Conservation (phyloP, 30 jellyfish, hydroid and myxozoan species). For the Phacellophora camtschatica region DNA sequence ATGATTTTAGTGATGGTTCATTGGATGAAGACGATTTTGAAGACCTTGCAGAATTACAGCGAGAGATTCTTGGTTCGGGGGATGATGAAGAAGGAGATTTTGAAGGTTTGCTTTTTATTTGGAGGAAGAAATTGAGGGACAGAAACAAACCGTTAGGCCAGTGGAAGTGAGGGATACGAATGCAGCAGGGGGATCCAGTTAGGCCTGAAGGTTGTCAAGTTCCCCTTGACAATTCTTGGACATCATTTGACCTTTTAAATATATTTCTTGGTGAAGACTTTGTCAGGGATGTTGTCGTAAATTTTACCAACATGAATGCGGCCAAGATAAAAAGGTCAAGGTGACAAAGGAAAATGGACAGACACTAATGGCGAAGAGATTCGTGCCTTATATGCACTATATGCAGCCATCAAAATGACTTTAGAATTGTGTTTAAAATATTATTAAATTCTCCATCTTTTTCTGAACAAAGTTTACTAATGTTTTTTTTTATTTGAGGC, state of each 20-base stretch:
- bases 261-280: neutral
- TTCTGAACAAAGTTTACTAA: too few relatives aligned
- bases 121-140: neutral
- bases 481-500: too few relatives aligned
- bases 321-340: neutral
- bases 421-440: too few relatives aligned
- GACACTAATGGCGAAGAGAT: neutral
- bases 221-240: neutral
- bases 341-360: neutral
- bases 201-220: neutral
- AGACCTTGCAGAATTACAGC: neutral
- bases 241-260: neutral
- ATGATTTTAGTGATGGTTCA: neutral
- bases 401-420: too few relatives aligned
- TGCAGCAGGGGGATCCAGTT: neutral
- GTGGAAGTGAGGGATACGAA: neutral
- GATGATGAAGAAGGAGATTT: neutral
- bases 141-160: neutral
- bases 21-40: neutral
- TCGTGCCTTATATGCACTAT: neutral
- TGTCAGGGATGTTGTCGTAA: neutral
- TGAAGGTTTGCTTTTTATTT: neutral
- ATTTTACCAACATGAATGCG: neutral
- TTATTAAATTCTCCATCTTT: too few relatives aligned
- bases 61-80: neutral